phyloP scores from a whole-genome alignment of 2,113 vertebrate genomes.

The Gallinago jamesoni region DNA sequence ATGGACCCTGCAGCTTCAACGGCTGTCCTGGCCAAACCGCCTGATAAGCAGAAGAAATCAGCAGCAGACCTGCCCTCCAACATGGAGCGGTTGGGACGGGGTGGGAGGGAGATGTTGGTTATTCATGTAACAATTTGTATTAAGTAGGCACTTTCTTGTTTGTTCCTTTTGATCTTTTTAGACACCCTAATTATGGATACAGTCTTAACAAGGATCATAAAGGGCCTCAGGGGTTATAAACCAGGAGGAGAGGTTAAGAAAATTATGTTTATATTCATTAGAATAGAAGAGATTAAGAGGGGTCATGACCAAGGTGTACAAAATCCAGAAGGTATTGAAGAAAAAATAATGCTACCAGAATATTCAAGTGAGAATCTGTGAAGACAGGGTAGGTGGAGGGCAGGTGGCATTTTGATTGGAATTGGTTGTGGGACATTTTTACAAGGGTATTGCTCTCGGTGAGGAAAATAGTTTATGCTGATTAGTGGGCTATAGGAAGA shows the following conservation, averaged over 20 bases:
- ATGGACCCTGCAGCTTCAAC: background rate
- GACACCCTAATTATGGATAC: slow-evolving; percentile 27
- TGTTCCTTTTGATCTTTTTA: background rate
- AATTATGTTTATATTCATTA: slow-evolving; percentile 62
- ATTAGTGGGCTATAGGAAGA: background rate
- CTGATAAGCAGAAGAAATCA: background rate
- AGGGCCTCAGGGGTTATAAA: slow-evolving; percentile 41
- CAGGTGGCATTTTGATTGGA: background rate
- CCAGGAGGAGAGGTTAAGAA: slow-evolving; percentile 35
- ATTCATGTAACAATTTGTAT: slow-evolving; percentile 24
- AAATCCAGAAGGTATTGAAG: slow-evolving; percentile 4
- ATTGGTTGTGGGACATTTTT: background rate
- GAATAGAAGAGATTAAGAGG: slow-evolving; percentile 33
- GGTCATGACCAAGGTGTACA: slow-evolving; percentile 6
- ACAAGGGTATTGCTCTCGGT: background rate
- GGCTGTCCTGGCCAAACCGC: background rate
- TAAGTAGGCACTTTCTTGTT: background rate
- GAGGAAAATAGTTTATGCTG: background rate
- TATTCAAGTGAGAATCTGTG: background rate
- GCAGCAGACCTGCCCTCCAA: background rate
- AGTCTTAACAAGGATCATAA: slow-evolving; percentile 36
- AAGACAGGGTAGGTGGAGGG: background rate
- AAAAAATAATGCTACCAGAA: background rate
- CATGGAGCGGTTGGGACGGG: background rate
- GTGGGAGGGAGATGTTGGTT: background rate